Evolutionary conservation across 2,797 vertebrate genomes (phyloP).

Genomic region (Oreortyx pictus): DNA sequence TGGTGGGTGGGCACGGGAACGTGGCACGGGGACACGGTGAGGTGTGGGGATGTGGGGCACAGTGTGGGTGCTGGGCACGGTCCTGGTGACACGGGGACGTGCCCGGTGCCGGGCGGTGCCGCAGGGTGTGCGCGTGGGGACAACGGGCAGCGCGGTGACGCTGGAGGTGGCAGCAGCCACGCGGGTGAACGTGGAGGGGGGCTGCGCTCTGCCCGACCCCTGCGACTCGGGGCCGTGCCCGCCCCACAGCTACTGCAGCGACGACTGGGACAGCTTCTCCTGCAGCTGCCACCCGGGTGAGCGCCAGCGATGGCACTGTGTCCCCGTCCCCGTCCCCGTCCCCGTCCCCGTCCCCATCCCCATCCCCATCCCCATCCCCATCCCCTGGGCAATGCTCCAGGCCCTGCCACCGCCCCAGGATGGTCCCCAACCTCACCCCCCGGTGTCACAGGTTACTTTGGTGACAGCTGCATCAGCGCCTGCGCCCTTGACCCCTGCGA

Average conservation of each 20-base stretch:
- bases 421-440: neutral
- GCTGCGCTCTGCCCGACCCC: conserved; percentile 89
- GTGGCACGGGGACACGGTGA: neutral
- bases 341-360: no score
- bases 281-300: conserved; percentile 90
- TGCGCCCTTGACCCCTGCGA: conserved; percentile 93
- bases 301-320: neutral
- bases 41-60: no score
- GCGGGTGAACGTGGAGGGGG: conserved; percentile 86
- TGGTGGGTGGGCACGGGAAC: neutral
- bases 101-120: conserved; percentile 21
- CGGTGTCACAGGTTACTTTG: conserved; percentile 86
- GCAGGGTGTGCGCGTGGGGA: conserved; percentile 88
- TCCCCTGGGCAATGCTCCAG: no score
- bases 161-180: conserved; percentile 83
- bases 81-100: neutral
- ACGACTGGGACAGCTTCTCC: conserved; percentile 91
- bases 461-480: conserved; percentile 87
- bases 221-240: conserved; percentile 92
- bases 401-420: no score
- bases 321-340: no score
- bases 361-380: no score
- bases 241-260: conserved; percentile 88
- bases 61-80: neutral
- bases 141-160: conserved; percentile 12